These are phyloP conservation scores for Delia radicum DNA, from an alignment of 1,140 invertebrate species.

Conservation along the genomic window DNA sequence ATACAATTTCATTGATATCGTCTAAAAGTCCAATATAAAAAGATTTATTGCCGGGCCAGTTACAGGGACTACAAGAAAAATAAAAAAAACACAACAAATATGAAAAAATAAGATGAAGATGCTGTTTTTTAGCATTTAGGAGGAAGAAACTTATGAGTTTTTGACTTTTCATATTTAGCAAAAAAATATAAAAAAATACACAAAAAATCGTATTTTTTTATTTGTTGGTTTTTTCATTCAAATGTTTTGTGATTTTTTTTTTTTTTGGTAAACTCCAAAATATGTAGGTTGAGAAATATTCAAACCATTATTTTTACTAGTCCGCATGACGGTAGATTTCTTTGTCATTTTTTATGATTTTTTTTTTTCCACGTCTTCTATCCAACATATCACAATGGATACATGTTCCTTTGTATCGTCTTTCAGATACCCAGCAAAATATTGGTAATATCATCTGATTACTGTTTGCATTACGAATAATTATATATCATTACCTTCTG, in stretches of 20 bases:
- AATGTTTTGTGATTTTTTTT: background rate
- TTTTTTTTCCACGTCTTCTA: background rate
- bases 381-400: background rate
- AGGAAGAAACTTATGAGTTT: conserved; percentile 9
- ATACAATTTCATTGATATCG: conserved; percentile 57
- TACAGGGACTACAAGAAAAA: background rate
- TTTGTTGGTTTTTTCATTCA: background rate
- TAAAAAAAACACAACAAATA: background rate
- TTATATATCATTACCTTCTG: no score
- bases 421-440: no score
- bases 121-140: background rate
- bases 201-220: background rate
- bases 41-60: conserved; percentile 49
- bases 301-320: background rate
- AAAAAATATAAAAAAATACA: background rate
- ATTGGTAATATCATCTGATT: no score
- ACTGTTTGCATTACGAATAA: no score
- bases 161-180: conserved; percentile 21
- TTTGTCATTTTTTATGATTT: background rate
- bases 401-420: background rate
- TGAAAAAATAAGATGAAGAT: conserved; percentile 10
- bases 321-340: background rate
- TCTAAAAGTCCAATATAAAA: conserved; percentile 53
- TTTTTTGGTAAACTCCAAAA: background rate
- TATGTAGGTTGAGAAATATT: background rate